phyloP scores from a whole-genome alignment of 1,140 invertebrate genomes.

The Lucilia cuprina region DNA sequence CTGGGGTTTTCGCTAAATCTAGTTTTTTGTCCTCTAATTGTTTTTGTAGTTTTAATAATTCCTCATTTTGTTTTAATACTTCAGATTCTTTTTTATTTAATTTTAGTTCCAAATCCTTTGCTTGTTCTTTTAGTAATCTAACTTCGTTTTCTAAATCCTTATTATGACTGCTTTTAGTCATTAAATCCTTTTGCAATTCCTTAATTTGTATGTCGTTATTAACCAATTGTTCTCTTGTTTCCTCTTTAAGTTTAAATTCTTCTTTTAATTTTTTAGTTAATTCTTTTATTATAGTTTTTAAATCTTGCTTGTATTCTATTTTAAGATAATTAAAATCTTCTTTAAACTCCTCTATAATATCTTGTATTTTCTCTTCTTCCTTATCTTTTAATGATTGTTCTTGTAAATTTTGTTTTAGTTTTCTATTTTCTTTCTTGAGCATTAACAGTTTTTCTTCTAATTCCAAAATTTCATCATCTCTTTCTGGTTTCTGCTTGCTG shows the following conservation, averaged over 20 bases:
- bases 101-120: not conserved
- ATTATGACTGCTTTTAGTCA: not conserved
- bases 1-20: not conserved
- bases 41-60: not conserved
- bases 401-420: slow-evolving; percentile 22
- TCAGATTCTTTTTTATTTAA: slow-evolving; percentile 14
- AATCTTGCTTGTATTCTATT: not conserved
- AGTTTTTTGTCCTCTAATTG: not conserved
- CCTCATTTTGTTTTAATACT: not conserved
- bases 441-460: slow-evolving; percentile 53
- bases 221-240: not conserved
- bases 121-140: not conserved
- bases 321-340: not conserved
- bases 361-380: slow-evolving; percentile 18
- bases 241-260: not conserved
- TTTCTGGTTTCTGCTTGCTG: slow-evolving; percentile 10
- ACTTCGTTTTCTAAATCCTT: not conserved
- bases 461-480: slow-evolving; percentile 50
- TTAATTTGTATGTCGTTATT: not conserved
- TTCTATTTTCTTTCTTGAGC: slow-evolving; percentile 51
- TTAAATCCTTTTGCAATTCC: not conserved
- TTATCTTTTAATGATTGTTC: not conserved
- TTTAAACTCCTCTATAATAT: not conserved
- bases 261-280: not conserved
- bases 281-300: not conserved